Evolutionary conservation across 2,888 invertebrate genomes (phyloP).

Genomic region (Pecten maximus): DNA sequence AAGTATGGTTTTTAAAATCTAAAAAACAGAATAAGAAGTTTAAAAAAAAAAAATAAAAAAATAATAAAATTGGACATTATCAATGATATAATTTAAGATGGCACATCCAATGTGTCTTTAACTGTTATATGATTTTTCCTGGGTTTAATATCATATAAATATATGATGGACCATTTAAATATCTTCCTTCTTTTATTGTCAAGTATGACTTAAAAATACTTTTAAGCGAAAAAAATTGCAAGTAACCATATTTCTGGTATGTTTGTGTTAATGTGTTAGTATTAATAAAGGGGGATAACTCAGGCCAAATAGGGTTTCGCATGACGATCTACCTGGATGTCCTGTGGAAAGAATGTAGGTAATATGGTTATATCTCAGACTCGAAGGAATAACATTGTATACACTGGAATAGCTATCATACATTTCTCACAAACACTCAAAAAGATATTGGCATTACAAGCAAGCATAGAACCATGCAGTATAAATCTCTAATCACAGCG

Average conservation of each 20-base stretch:
- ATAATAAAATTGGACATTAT: too few species aligned
- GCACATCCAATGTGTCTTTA: too few species aligned
- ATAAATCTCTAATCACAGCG: background rate
- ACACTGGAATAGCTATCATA: background rate
- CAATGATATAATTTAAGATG: too few species aligned
- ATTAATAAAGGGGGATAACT: background rate
- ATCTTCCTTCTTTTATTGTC: too few species aligned
- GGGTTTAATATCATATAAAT: too few species aligned
- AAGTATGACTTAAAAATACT: too few species aligned
- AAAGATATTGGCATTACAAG: background rate
- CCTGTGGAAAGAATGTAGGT: slow-evolving; percentile 41
- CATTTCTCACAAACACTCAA: background rate
- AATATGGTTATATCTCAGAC: background rate
- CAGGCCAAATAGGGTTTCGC: slow-evolving; percentile 1
- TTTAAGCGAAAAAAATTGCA: too few species aligned
- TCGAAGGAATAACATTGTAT: background rate
- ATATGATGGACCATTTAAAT: too few species aligned
- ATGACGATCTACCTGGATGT: slow-evolving; percentile 48
- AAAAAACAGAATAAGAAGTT: too few species aligned
- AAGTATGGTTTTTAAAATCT: too few species aligned
- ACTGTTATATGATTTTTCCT: too few species aligned
- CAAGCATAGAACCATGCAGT: background rate
- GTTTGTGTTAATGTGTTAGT: background rate
- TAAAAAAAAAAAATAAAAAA: too few species aligned
- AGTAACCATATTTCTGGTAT: background rate